phyloP scores from a whole-genome alignment of 2,888 invertebrate genomes.

The Autographa pulchrina region DNA sequence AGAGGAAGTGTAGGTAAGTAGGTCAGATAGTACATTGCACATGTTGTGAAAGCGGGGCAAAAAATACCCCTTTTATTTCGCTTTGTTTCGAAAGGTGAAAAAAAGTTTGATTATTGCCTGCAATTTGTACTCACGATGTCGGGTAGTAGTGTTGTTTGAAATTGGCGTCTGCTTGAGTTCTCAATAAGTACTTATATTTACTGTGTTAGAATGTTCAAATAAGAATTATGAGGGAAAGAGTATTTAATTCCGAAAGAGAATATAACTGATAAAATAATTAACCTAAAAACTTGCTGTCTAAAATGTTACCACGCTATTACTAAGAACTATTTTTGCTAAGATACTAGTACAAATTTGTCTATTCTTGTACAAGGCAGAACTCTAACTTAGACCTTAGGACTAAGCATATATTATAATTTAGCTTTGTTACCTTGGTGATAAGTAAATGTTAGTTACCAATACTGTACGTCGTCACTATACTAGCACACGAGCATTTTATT shows the following conservation, averaged over 20 bases:
- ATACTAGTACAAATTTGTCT: no score
- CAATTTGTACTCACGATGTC: conserved; percentile 84
- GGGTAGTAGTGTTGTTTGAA: conserved; percentile 61
- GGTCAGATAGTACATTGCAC: conserved; percentile 87
- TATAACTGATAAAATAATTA: no score
- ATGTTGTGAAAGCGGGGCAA: conserved; percentile 87
- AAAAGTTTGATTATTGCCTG: conserved; percentile 86
- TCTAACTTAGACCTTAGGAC: no score
- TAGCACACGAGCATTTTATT: conserved; percentile 76
- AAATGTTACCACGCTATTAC: no score
- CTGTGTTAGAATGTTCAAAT: not conserved
- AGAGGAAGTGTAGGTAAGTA: conserved; percentile 87
- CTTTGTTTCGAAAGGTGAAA: conserved; percentile 83
- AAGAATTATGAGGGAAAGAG: not conserved
- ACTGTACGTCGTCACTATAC: conserved; percentile 56
- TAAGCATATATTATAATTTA: no score
- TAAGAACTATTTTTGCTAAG: no score
- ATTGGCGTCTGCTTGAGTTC: conserved; percentile 62
- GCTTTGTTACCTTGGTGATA: no score
- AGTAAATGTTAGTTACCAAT: conserved; percentile 57
- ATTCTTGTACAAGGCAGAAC: no score
- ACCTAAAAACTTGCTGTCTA: no score
- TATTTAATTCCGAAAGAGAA: not conserved
- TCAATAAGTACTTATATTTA: not conserved
- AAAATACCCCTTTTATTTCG: conserved; percentile 83